Evolutionary conservation across 2,113 vertebrate species (phyloP), one percentile per base, ranked within the genome.

Genomic region (Phaethornis superciliosus): DNA sequence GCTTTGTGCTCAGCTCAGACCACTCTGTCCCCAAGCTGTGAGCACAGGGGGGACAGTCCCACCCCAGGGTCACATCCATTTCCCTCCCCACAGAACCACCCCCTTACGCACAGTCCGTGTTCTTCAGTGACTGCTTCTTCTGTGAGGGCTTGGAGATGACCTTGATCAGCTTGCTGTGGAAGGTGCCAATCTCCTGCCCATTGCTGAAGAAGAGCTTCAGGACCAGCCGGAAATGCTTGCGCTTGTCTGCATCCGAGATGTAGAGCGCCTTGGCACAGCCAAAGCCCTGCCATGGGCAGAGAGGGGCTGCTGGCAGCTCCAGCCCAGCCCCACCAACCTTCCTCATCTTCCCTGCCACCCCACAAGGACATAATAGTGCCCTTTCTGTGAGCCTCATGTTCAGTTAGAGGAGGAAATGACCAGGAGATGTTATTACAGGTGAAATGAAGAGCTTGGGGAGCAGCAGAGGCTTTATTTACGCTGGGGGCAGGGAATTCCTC

Each of bases 121-220:
- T 99, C 97, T 99, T 99, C 98, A 99, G 98, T 0, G 99, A 99
- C 97, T 99, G 99, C 91, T 99, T 99, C 97, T 99, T 99, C 98
- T 99, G 99, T 0, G 99, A 99, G 2, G 99, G 99, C 94, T 99
- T 99, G 84, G 99, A 99, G 98, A 99, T 99, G 85, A 99, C 98
- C 95, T 99, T 99, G 97, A 99, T 99, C 96, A 98, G 97, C 91
- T 98, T 97, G 97, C 99, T 99, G 96, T 99, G 98, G 95, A 99
- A 99, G 2, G 98, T 98, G 35, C 99, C 99, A 1, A 99, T 98
- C 95, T 99, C 99, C 93, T 98, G 98, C 91, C 99, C 98, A 5
- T 98, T 98, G 55, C 97, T 97, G 89, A 98, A 96, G 97, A 99
- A 98, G 27, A 99, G 98, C 46, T 97, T 97, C 88, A 99, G 97